Percentiles rank a stretch among this genome's conserved stretches.
Conservation (phyloP, 2,113 vertebrate species). For the Leptocoma aspasia region DNA sequence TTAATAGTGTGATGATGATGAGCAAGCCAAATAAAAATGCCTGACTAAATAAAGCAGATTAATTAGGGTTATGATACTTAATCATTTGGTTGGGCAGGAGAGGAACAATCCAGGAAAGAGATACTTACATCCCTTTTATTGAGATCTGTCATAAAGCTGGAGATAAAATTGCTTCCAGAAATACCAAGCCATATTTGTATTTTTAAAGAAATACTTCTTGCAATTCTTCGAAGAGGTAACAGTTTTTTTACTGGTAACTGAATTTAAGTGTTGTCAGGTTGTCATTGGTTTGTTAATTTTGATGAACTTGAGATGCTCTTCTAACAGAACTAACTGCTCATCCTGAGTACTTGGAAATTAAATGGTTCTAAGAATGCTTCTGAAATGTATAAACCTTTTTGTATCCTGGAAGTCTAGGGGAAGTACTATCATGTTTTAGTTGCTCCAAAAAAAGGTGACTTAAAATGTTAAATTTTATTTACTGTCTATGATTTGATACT, state of each 20-base stretch:
- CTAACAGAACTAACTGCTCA: background rate
- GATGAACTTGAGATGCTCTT: background rate
- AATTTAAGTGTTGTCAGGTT: background rate
- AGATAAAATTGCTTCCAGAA: background rate
- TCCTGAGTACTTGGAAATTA: background rate
- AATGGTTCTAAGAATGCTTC: background rate
- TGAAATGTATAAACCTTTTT: background rate
- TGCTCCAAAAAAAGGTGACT: background rate
- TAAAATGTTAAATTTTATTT: background rate
- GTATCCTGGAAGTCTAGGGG: background rate
- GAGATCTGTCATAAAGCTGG: background rate
- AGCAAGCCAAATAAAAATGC: background rate
- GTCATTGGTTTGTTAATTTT: background rate
- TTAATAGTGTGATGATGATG: background rate
- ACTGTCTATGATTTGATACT: background rate
- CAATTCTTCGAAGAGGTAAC: background rate
- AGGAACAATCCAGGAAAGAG: background rate
- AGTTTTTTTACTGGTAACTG: background rate
- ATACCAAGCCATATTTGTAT: background rate
- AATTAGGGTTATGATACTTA: background rate
- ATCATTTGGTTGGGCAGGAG: background rate
- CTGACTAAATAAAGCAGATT: background rate
- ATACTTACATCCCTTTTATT: background rate
- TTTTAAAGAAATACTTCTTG: background rate
- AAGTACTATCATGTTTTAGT: background rate